phyloP scores from a whole-genome alignment of 2,888 invertebrate genomes.

The Vanessa cardui region DNA sequence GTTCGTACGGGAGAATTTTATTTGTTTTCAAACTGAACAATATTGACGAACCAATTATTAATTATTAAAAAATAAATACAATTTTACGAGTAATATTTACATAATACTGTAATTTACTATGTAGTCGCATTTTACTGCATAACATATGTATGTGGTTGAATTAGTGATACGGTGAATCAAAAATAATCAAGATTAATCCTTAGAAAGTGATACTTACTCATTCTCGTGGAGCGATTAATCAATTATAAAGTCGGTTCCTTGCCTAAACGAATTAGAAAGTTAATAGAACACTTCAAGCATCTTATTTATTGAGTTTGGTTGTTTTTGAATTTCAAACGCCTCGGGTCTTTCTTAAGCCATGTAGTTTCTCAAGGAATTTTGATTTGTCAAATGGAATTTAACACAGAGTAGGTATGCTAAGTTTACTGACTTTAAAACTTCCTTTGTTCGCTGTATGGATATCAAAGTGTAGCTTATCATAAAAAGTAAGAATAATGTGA shows the following conservation, averaged over 20 bases:
- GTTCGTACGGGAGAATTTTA: too few relatives aligned
- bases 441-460: not conserved
- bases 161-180: too few relatives aligned
- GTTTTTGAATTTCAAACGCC: conserved; percentile 5
- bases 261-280: conserved; percentile 6
- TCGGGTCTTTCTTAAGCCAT: not conserved
- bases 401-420: not conserved
- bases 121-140: too few relatives aligned
- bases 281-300: not conserved
- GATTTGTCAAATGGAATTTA: not conserved
- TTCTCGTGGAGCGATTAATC: not conserved
- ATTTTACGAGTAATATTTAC: too few relatives aligned
- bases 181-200: too few relatives aligned
- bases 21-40: too few relatives aligned
- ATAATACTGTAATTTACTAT: too few relatives aligned
- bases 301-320: not conserved
- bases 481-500: too few relatives aligned
- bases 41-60: too few relatives aligned
- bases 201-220: not conserved
- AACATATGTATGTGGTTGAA: too few relatives aligned
- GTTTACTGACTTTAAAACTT: not conserved
- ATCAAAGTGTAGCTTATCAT: too few relatives aligned
- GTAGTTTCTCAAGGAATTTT: not conserved
- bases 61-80: too few relatives aligned
- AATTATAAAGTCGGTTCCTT: conserved; percentile 5